phyloP scores from a whole-genome alignment of 2,797 vertebrate species.

The Sebastes taczanowskii region DNA sequence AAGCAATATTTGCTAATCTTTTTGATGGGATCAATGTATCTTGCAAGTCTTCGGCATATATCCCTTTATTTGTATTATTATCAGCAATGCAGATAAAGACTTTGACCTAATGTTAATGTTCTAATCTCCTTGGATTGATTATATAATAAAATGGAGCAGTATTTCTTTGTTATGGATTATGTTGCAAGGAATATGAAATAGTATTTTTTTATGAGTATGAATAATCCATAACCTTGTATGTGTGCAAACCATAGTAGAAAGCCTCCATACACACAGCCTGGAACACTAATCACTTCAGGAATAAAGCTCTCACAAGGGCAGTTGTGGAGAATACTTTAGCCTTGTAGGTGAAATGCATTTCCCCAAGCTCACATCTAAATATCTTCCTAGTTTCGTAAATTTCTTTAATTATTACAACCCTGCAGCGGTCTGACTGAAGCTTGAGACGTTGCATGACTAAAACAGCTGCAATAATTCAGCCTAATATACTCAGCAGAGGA shows the following conservation, averaged over 20 bases:
- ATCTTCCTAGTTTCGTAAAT: constrained; percentile 25
- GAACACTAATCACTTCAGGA: background rate
- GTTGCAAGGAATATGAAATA: constrained; percentile 2
- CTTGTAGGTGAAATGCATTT: constrained; percentile 38
- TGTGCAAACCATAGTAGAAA: constrained; percentile 1
- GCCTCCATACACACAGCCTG: background rate
- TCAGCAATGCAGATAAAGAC: background rate
- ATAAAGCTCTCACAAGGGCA: constrained; percentile 12
- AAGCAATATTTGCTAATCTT: background rate
- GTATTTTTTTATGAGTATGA: background rate
- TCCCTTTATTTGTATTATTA: constrained; percentile 1
- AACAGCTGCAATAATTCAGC: constrained; percentile 31
- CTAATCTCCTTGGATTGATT: constrained; percentile 24
- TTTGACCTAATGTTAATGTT: background rate
- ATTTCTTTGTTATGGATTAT: constrained; percentile 9
- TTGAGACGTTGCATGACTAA: background rate
- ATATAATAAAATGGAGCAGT: background rate
- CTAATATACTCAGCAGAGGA: constrained; percentile 12
- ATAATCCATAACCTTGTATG: constrained; percentile 10
- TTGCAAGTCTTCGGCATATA: background rate
- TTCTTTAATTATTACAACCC: constrained; percentile 45
- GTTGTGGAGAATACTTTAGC: constrained; percentile 6
- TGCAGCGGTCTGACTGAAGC: constrained; percentile 16
- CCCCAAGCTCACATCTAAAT: constrained; percentile 20
- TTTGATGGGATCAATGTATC: background rate